Percentiles rank a stretch among this genome's conserved stretches.
phyloP scores from a whole-genome alignment of 2,888 invertebrate genomes.

The Suillia variegata region DNA sequence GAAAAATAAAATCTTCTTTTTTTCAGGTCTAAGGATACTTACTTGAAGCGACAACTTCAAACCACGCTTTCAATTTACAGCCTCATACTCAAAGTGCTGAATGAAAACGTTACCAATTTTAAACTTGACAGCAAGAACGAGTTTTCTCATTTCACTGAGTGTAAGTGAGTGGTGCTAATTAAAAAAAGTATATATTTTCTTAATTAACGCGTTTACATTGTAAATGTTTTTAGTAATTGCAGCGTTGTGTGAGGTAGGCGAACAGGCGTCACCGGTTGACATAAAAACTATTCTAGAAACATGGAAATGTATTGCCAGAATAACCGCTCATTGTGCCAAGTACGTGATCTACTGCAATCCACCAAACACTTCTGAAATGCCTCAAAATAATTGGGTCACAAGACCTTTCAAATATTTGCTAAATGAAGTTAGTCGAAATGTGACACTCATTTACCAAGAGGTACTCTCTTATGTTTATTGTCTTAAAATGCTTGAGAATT shows the following conservation, averaged over 20 bases:
- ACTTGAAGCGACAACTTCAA: no score
- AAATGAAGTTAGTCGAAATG: slow-evolving; percentile 30
- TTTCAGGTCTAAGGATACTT: no score
- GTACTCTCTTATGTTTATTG: slow-evolving; percentile 11
- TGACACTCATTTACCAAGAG: slow-evolving; percentile 27
- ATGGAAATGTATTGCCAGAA: slow-evolving; percentile 36
- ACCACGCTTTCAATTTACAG: no score
- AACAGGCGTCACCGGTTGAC: slow-evolving; percentile 24
- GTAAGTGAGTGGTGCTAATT: no score
- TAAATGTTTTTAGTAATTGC: slow-evolving; percentile 37
- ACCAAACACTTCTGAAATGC: background rate
- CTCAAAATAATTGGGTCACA: slow-evolving; percentile 31
- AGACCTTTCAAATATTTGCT: slow-evolving; percentile 32
- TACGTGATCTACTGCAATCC: background rate
- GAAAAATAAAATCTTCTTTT: no score
- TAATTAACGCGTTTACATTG: no score
- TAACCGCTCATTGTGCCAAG: slow-evolving; percentile 31
- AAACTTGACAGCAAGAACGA: no score
- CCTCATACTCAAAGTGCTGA: no score
- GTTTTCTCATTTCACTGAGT: no score
- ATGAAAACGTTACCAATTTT: no score
- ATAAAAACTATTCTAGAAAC: slow-evolving; percentile 35
- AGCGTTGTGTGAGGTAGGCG: slow-evolving; percentile 32
- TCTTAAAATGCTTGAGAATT: no score
- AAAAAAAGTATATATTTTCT: no score